These are phyloP conservation scores for Zaprionus bogoriensis DNA, from an alignment of 2,888 invertebrate species.

Conservation along the genomic window DNA sequence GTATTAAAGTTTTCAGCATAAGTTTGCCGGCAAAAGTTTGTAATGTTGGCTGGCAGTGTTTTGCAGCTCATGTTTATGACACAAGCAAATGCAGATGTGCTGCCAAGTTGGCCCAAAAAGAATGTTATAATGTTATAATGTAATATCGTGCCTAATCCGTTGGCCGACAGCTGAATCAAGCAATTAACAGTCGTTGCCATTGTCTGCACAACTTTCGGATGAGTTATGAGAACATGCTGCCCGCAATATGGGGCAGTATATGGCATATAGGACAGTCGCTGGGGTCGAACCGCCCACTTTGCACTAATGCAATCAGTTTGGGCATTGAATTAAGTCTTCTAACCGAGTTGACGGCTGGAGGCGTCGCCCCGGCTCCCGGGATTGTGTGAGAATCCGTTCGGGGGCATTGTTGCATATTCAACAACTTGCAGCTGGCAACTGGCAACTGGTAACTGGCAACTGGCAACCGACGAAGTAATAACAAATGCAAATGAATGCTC, in stretches of 20 bases:
- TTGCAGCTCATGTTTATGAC: constrained; percentile 2
- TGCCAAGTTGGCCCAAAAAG: background rate
- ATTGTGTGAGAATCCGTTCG: constrained; percentile 11
- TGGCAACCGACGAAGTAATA: constrained; percentile 71
- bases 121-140: background rate
- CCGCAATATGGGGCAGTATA: background rate
- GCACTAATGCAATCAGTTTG: constrained; percentile 66
- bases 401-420: constrained; percentile 69
- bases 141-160: background rate
- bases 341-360: constrained; percentile 32
- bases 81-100: constrained; percentile 14
- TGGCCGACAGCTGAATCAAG: background rate
- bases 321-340: constrained; percentile 66
- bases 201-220: background rate
- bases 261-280: background rate
- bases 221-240: constrained; percentile 51
- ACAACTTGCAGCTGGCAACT: constrained; percentile 44
- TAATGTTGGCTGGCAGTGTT: constrained; percentile 27
- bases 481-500: constrained; percentile 76
- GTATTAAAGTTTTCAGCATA: constrained; percentile 50
- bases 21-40: constrained; percentile 29
- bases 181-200: background rate
- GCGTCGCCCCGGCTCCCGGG: background rate
- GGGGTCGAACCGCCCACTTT: no score
- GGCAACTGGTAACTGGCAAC: constrained; percentile 10